Conservation (phyloP, 2,888 invertebrate genomes). For the Terebella lapidaria region DNA sequence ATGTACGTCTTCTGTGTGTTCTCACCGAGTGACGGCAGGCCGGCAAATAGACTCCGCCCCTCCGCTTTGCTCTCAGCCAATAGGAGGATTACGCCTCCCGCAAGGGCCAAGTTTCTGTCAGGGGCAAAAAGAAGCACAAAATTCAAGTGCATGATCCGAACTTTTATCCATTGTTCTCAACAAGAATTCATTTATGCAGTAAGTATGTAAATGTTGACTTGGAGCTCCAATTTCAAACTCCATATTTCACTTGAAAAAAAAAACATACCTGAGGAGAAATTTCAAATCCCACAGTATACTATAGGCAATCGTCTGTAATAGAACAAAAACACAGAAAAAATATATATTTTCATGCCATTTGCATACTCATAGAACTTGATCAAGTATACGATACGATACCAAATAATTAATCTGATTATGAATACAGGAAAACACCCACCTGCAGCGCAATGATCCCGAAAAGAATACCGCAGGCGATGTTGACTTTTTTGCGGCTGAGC, state of each 20-base stretch:
- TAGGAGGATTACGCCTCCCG: slow-evolving; percentile 92
- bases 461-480: slow-evolving; percentile 67
- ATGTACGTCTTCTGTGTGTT: slow-evolving; percentile 86
- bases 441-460: slow-evolving; percentile 95
- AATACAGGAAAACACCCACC: slow-evolving; percentile 56
- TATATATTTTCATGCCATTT: not conserved
- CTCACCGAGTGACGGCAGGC: slow-evolving; percentile 67
- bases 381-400: no score
- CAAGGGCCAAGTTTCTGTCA: slow-evolving; percentile 82
- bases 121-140: slow-evolving; percentile 6
- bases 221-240: no score
- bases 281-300: slow-evolving; percentile 97
- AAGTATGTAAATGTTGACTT: no score
- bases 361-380: no score
- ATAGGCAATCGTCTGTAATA: slow-evolving; percentile 56
- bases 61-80: slow-evolving; percentile 93
- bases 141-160: no score
- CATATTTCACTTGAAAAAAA: no score
- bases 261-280: slow-evolving; percentile 62
- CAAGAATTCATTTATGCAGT: no score
- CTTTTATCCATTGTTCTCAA: no score
- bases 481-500: slow-evolving; percentile 82
- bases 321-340: not conserved
- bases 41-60: slow-evolving; percentile 91
- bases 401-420: no score